Percentiles rank a stretch among this genome's conserved stretches.
These are phyloP conservation scores for Chrysomela aeneicollis DNA, from an alignment of 2,888 invertebrate genomes.

Conservation along the genomic window DNA sequence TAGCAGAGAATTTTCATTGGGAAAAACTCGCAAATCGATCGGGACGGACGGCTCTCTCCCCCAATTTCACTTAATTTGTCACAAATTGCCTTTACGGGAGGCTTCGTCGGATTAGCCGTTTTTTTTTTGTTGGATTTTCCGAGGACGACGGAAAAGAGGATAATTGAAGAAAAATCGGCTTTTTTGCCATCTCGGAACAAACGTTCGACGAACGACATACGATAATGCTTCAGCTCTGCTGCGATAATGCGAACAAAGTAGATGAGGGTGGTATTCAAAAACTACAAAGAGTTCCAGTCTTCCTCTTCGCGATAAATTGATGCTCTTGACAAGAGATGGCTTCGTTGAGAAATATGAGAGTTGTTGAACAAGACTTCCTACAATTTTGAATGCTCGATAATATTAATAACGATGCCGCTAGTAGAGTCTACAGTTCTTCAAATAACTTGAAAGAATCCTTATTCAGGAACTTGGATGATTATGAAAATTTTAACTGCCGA, in stretches of 20 bases:
- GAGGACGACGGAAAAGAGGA: slow-evolving; percentile 13
- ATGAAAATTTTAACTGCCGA: too few relatives aligned
- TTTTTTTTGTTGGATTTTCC: slow-evolving; percentile 17
- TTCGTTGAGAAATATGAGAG: background rate
- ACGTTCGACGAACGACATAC: background rate
- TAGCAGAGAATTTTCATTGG: too few relatives aligned
- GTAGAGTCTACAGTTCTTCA: too few relatives aligned
- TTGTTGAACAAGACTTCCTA: background rate
- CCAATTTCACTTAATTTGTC: slow-evolving; percentile 24
- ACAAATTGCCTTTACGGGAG: slow-evolving; percentile 20
- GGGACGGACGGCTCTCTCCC: slow-evolving; percentile 3
- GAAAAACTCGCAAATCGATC: slow-evolving; percentile 8
- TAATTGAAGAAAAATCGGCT: slow-evolving; percentile 27
- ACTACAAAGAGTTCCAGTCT: background rate
- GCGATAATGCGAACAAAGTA: background rate
- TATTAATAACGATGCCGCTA: background rate
- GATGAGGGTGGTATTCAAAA: slow-evolving; percentile 4
- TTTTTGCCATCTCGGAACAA: slow-evolving; percentile 4
- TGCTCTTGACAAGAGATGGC: slow-evolving; percentile 1
- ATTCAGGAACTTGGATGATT: too few relatives aligned
- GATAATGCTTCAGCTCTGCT: background rate
- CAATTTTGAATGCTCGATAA: background rate
- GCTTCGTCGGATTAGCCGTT: slow-evolving; percentile 20
- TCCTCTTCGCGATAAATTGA: background rate
- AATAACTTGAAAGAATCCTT: too few relatives aligned